Base-by-base conservation (phyloP, 2,797 vertebrate species). In the Echeneis naucrates region DNA sequence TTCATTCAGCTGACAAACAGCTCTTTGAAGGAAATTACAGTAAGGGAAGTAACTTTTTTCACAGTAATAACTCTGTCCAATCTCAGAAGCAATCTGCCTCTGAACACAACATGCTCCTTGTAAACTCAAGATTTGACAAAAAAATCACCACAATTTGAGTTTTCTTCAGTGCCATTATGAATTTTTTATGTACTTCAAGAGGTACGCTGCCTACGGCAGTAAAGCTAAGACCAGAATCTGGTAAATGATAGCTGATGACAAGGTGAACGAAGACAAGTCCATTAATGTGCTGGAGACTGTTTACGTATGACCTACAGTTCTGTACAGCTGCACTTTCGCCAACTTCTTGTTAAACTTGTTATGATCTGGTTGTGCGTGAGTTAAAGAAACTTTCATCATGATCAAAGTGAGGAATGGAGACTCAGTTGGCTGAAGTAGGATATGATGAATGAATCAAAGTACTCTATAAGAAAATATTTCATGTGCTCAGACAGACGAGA, bases 271-370 rank as follows among this genome's bases (percentile, higher is more conserved):
- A 61, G 88, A 87, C 77, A 74, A 65, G 75, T 54, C 67, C 54
- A 9, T 76, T 91, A 90, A 91, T 87, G 89, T 82, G 88, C 24
- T 9, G 38, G 16, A 68, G 67, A 75, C 27, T 27, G 66, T 83
- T 81, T 58, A 26, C 55, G 35, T 64, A 68, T 56, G 79, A 84
- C 83, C 72, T 71, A 69, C 65, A 74, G 81, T 62, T n/a, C n/a
- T 56, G 54, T 53, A 50, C 68, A 57, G 58, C 60, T 12, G 59
- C 69, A 59, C 73, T 78, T 84, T 52, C 0, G 54, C n/a, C 38
- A 62, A 81, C 61, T 77, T 76, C 16, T 27, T 51, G 50, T 78
- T 62, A 71, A 75, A 37, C 27, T 30, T 17, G n/a, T 10, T 73
- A 55, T 55, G 24, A 51, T 75, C 32, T 60, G 35, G 17, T 35